phyloP scores from a whole-genome alignment of 92 coral and sea anemone genomes.

The Palythoa caribaeorum region DNA sequence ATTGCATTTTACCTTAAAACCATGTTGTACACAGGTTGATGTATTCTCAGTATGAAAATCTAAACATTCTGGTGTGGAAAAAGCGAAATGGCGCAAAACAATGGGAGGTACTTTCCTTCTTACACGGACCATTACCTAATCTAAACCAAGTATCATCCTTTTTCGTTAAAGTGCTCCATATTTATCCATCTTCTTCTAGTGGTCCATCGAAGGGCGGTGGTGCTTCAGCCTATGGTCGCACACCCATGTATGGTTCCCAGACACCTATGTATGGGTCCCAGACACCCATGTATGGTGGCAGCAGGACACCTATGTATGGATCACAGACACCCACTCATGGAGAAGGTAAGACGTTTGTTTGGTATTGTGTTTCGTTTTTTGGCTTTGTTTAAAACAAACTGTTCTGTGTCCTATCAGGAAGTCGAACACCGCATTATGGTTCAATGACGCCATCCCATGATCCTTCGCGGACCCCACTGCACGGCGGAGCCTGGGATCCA shows the following conservation, averaged over 20 bases:
- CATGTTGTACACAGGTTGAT: too few relatives aligned
- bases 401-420: slow-evolving; percentile 64
- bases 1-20: too few relatives aligned
- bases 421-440: slow-evolving; percentile 99
- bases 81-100: too few relatives aligned
- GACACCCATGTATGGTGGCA: slow-evolving; percentile 94
- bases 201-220: slow-evolving; percentile 89
- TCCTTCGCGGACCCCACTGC: slow-evolving; percentile 98
- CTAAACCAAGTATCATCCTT: background rate
- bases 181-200: slow-evolving; percentile 46
- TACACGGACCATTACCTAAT: too few relatives aligned
- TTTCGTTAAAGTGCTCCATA: background rate
- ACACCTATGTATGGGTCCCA: slow-evolving; percentile 99
- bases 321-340: slow-evolving; percentile 99
- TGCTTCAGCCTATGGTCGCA: slow-evolving; percentile 75
- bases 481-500: slow-evolving; percentile 99
- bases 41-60: too few relatives aligned
- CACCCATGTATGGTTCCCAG: slow-evolving; percentile 98
- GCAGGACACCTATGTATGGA: slow-evolving; percentile 99
- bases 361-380: background rate
- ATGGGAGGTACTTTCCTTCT: too few relatives aligned
- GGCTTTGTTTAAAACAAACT: too few relatives aligned
- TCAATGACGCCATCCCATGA: slow-evolving; percentile 99
- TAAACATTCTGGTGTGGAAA: too few relatives aligned
- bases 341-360: slow-evolving; percentile 76